Conservation (phyloP, 2,888 invertebrate species). For the Hypomecis atomaria region DNA sequence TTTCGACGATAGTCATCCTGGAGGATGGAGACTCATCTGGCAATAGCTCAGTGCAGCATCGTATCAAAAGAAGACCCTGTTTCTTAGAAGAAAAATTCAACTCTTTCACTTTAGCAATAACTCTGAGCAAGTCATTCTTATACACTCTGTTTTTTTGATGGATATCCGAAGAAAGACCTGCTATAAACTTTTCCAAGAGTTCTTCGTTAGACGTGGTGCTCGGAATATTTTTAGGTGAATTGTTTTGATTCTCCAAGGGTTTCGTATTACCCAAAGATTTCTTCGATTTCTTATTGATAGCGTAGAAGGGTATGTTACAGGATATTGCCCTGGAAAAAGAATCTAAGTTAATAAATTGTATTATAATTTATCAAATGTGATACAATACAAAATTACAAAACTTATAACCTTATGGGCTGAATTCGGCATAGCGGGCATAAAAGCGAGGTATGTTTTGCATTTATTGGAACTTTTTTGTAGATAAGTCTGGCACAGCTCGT, state of each 20-base stretch:
- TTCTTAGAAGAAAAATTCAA: conserved; percentile 71
- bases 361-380: background rate
- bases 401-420: conserved; percentile 52
- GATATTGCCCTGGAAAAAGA: conserved; percentile 20
- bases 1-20: conserved; percentile 78
- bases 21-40: conserved; percentile 75
- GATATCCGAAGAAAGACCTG: conserved; percentile 70
- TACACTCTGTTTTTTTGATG: conserved; percentile 76
- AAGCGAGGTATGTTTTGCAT: conserved; percentile 42
- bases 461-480: conserved; percentile 44
- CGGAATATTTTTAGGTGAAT: background rate
- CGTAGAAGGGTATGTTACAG: background rate
- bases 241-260: conserved; percentile 11
- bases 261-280: conserved; percentile 3
- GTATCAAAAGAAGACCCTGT: conserved; percentile 78
- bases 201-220: conserved; percentile 54
- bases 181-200: conserved; percentile 69
- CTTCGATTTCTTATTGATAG: conserved; percentile 8
- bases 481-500: conserved; percentile 53
- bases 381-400: background rate
- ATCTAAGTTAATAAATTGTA: background rate
- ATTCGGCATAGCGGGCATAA: conserved; percentile 30
- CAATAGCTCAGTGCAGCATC: conserved; percentile 83
- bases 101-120: conserved; percentile 68
- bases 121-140: conserved; percentile 71